phyloP scores from a whole-genome alignment of 2,113 vertebrate species.

The Siniperca knerii region DNA sequence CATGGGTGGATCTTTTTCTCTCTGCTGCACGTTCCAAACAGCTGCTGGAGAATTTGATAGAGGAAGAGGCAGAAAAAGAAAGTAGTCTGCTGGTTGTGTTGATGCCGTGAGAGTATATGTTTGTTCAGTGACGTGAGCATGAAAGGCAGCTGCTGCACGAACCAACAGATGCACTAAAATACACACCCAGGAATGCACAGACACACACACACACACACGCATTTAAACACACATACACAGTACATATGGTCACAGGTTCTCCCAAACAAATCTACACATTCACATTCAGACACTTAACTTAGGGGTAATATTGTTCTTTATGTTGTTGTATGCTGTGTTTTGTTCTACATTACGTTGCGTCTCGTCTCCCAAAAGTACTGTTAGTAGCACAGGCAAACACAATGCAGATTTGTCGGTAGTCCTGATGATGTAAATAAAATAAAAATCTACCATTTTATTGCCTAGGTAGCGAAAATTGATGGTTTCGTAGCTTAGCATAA shows the following conservation, averaged over 20 bases:
- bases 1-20: slow-evolving; percentile 73
- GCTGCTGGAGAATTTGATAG: slow-evolving; percentile 55
- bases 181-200: slow-evolving; percentile 44
- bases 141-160: slow-evolving; percentile 62
- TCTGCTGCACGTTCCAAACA: slow-evolving; percentile 68
- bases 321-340: not conserved
- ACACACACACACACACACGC: not conserved
- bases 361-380: not conserved
- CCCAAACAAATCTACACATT: not conserved
- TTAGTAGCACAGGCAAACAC: not conserved
- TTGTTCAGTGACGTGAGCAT: slow-evolving; percentile 59
- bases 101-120: slow-evolving; percentile 57
- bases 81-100: slow-evolving; percentile 49
- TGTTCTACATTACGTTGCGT: not conserved
- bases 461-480: not conserved
- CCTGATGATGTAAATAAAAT: not conserved
- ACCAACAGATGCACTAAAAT: slow-evolving; percentile 46
- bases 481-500: not conserved
- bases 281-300: not conserved
- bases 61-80: slow-evolving; percentile 48
- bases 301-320: not conserved
- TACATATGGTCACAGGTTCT: not conserved
- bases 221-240: not conserved
- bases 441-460: not conserved
- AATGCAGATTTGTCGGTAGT: not conserved